Base-by-base conservation (phyloP, 2,797 vertebrate genomes). In the Melopsittacus undulatus region DNA sequence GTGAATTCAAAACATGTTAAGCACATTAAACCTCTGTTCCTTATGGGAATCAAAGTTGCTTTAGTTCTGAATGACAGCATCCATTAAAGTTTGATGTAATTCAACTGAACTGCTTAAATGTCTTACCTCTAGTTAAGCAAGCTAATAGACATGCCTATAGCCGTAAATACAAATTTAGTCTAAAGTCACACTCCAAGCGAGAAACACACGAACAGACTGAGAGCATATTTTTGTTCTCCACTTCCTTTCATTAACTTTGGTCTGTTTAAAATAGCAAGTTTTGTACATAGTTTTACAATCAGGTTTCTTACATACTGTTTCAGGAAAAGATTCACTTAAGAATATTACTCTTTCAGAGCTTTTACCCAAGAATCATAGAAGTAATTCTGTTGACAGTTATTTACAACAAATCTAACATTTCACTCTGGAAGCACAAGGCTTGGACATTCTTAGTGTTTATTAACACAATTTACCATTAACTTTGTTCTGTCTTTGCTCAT, bases 71-170 rank as follows among this genome's bases (percentile, higher is more conserved):
- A 90, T 48, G 80, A 95, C 66, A 75, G 49, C 20, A 93, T 69
- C 67, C 80, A 94, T 91, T 91, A 94, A 92, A 94, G 67, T 76
- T 73, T 91, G n/a, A 95, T 76, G 43, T 40, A 81, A 30, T 76
- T 76, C 73, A 94, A 22, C 46, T 46, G 24, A 88, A 59, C 30
- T 59, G n/a, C 34, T 88, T 92, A 79, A 51, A 94, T 48, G 54
- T 59, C 43, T 66, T 63, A 66, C 48, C n/a, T 86, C 73, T 72
- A 32, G 51, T 81, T 89, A 84, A 94, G 78, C 66, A 92, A 92
- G 66, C 54, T 63, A 88, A 91, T 19, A 92, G 66, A 46, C 17
- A 88, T 78, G 17, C 36, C 76, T 54, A 29, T 15, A 72, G 49
- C 4, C 72, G 42, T 63, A 94, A 81, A 63, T 36, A 59, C 32